Base-by-base conservation (phyloP, 1,140 invertebrate genomes). In the Calephelis virginiensis region DNA sequence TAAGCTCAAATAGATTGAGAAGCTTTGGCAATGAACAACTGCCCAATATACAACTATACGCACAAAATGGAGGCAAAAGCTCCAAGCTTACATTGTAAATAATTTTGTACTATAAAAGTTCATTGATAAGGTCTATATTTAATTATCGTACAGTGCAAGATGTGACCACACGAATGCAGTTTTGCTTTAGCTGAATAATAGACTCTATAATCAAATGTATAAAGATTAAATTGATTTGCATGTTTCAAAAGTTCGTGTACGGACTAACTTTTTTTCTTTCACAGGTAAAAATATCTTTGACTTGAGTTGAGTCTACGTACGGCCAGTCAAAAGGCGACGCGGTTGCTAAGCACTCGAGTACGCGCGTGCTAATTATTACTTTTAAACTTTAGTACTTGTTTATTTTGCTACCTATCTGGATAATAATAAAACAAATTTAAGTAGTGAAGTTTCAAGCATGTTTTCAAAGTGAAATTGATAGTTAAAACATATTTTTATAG, bases 211-310 rank as follows among this genome's bases (percentile, higher is more conserved):
- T 0, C 3, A 13, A 0, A 0, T 0, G 0, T 1, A 40, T 67
- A 74, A 68, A 66, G 50, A 63, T 28, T 46, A 69, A 61, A 61
- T 43, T 84, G 13, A n/a, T 17, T 65, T 65, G 40, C 37, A 46
- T 48, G 6, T 53, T 17, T 28, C n/a, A 72, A 73, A 75, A 78
- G 77, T 74, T 77, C 73, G 64, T 73, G 74, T 74, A 74, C 68
- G 80, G 77, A 78, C 76, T 67, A 80, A 81, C 76, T 86, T 89
- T 88, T 88, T 89, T 87, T 78, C 77, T 79, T 78, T 73, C 74
- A 71, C 87, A 90, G 87, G 87, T 88, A 90, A 88, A 89, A 88
- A 88, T 90, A 89, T 86, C 83, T 85, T 76, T 63, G 75, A 70
- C 69, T 81, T 69, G 68, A 75, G 71, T 81, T 69, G 68, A 75